Base-by-base conservation (phyloP, 37 sponge, comb jelly and placozoan genomes). In the Spongilla lacustris region DNA sequence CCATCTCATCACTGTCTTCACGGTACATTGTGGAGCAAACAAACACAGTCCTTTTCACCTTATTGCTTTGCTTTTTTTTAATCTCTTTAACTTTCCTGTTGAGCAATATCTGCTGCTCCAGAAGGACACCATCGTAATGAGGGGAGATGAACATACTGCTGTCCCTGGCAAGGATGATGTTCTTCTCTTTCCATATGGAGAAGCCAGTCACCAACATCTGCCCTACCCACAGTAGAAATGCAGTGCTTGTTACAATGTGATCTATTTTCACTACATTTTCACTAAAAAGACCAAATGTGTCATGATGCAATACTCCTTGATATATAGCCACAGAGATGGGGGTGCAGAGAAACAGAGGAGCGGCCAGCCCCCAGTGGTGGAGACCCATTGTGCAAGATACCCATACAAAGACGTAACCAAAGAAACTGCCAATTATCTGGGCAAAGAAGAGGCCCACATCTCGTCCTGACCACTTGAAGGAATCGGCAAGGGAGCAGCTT, bases 21-120 rank as follows among this genome's bases (percentile, higher is more conserved):
- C 87, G 85, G 81, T 91, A 96, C 96, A 96, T 96, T 10, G 96
- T 96, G 27, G 96, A 91, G 50, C 96, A 96, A 24, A 96, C 86
- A 69, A 93, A 96, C 6, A 96, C 89, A 1, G 76, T 70, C 0
- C 85, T 46, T 46, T 46, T 46, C 46, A 10, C 46, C 46, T 46
- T 46, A 31, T 25, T n/a, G 22, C 22, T 69, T 11, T 30, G 19
- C 68, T 81, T 87, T 32, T 67, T 80, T 46, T 46, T 46, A 10
- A 46, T 8, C 4, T 46, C 46, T 46, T 46, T 8, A 2, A 69
- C 38, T 48, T 91, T 79, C 36, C 92, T 76, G 76, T 96, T 96
- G 28, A 96, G 81, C 3, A 91, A 74, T 24, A 94, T 36, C 33
- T 87, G 82, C 76, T 94, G 89, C 66, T 93, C 94, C 0, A 93